Percentiles rank a stretch among this genome's conserved stretches.
Evolutionary conservation across 1,140 invertebrate genomes (phyloP).

Genomic region (Drosophila pseudoananassae): DNA sequence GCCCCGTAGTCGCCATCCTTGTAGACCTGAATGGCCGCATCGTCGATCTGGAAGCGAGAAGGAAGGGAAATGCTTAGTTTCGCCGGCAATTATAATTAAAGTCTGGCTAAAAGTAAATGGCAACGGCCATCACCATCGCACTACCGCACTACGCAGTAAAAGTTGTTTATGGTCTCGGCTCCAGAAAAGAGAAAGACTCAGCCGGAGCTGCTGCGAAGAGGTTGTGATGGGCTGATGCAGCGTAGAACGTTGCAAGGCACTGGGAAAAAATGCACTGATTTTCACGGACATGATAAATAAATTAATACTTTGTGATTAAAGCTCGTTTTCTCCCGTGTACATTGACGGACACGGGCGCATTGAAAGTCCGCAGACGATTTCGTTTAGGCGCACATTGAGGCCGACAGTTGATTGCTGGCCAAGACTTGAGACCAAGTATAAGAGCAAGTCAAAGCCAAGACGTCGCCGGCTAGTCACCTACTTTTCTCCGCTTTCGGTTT

Average conservation of each 20-base stretch:
- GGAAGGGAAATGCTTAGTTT: slow-evolving; percentile 37
- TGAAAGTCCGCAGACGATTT: slow-evolving; percentile 76
- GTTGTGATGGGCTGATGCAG: slow-evolving; percentile 32
- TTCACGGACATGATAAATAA: background rate
- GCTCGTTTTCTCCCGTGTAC: background rate
- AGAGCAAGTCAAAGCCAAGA: slow-evolving; percentile 26
- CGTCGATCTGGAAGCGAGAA: slow-evolving; percentile 92
- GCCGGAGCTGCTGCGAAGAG: slow-evolving; percentile 1
- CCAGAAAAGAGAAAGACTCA: slow-evolving; percentile 53
- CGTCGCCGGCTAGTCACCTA: slow-evolving; percentile 66
- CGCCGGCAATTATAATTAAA: slow-evolving; percentile 74
- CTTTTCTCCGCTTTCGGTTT: slow-evolving; percentile 75
- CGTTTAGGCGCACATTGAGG: slow-evolving; percentile 62
- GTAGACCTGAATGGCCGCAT: slow-evolving; percentile 97
- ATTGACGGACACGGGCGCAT: slow-evolving; percentile 33
- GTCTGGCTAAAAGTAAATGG: slow-evolving; percentile 66
- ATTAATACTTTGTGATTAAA: background rate
- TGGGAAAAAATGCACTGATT: background rate
- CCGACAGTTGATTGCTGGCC: slow-evolving; percentile 53
- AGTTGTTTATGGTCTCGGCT: slow-evolving; percentile 72
- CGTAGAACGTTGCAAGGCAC: slow-evolving; percentile 66
- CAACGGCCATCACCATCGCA: slow-evolving; percentile 29
- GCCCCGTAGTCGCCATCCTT: slow-evolving; percentile 98
- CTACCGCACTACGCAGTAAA: slow-evolving; percentile 80
- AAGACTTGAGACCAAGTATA: slow-evolving; percentile 30